Percentiles rank a stretch among this genome's conserved stretches.
These are phyloP conservation scores for Macrotis lagotis DNA, from an alignment of 2,113 vertebrate species.

Conservation along the genomic window DNA sequence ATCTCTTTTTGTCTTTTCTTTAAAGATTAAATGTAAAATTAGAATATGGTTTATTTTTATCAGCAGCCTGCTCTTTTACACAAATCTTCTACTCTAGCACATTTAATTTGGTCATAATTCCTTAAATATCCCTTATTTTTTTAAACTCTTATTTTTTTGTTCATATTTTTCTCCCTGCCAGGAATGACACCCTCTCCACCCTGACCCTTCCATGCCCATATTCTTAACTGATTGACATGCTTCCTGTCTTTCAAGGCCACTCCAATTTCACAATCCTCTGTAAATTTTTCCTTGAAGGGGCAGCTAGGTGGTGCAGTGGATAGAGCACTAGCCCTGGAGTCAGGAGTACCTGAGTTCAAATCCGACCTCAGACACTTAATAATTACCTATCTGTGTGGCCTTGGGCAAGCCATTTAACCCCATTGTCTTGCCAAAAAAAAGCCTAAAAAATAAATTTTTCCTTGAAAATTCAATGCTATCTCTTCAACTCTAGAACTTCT, in stretches of 20 bases:
- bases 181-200: background rate
- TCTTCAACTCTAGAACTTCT: background rate
- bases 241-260: background rate
- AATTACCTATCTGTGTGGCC: no score
- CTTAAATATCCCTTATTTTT: background rate
- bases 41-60: background rate
- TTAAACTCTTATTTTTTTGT: background rate
- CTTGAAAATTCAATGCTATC: background rate
- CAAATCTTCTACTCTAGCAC: background rate
- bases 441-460: slow-evolving; percentile 28
- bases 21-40: background rate
- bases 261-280: background rate
- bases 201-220: background rate
- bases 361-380: no score
- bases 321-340: no score
- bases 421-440: no score
- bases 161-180: slow-evolving; percentile 38
- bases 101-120: background rate
- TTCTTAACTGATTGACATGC: background rate
- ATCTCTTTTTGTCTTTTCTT: background rate
- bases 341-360: no score
- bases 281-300: slow-evolving; percentile 17
- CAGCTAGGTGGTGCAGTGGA: no score
- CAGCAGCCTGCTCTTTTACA: background rate
- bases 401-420: no score